Percentiles rank a stretch among this genome's conserved stretches.
Evolutionary conservation across 2,113 vertebrate species (phyloP).

Genomic region (Tenrec ecaudatus): DNA sequence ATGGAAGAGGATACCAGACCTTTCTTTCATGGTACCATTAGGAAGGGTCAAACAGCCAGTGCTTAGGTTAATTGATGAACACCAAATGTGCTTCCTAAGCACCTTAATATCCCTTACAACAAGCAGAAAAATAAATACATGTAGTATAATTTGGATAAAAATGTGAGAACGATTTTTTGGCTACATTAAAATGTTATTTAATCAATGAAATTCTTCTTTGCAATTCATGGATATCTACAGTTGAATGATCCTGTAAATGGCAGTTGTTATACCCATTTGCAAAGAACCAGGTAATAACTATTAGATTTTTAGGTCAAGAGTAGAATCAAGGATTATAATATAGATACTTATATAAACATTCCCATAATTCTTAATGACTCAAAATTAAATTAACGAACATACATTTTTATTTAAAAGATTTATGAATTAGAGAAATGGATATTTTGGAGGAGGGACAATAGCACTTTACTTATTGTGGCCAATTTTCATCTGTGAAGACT

Average conservation of each 20-base stretch:
- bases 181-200: background rate
- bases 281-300: background rate
- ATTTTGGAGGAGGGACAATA: background rate
- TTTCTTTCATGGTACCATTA: background rate
- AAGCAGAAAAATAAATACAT: background rate
- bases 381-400: background rate
- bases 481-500: too few relatives aligned
- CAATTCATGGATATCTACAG: background rate
- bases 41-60: background rate
- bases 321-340: slow-evolving; percentile 26
- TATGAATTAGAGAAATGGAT: slow-evolving; percentile 4
- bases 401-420: background rate
- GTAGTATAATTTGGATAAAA: background rate
- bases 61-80: too few relatives aligned
- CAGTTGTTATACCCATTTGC: background rate
- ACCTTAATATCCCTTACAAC: background rate
- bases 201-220: background rate
- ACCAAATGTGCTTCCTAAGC: background rate
- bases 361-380: background rate
- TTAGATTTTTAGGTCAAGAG: background rate
- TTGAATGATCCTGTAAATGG: background rate
- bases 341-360: background rate
- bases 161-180: background rate
- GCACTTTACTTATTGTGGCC: too few relatives aligned
- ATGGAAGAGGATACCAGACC: background rate